Evolutionary conservation across 2,797 vertebrate genomes (phyloP), one percentile per base, ranked within the genome.

Genomic region (Cirrhinus mrigala): DNA sequence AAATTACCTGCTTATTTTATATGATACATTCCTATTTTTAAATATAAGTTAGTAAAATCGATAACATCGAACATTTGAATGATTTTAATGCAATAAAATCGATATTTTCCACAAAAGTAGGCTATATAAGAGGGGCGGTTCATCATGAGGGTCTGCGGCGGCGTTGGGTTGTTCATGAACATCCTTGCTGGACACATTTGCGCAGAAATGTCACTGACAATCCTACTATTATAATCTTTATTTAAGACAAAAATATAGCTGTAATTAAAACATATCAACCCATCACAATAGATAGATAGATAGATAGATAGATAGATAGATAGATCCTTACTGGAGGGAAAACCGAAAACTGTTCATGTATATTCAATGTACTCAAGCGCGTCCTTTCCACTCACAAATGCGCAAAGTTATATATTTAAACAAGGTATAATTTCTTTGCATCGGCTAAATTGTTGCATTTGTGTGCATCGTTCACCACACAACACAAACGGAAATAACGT

Each of bases 151-250:
- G n/a, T 9, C 5, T 54, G 54, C 2, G 7, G 54, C 2, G 7
- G 56, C 4, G 2, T 18, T 62, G 16, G 5, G 33, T 22, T 69
- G 74, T 78, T 78, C n/a, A 27, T 29, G 20, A 52, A 24, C 71
- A 37, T 83, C 82, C 8, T 68, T 15, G 37, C 33, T 48, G 2
- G n/a, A 20, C 9, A 24, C 14, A 62, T 79, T 85, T 85, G 52
- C 24, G 54, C 66, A 79, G 1, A 54, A 29, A 8, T 2, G 6
- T 37, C 1, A 50, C 4, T 7, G 7, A 4, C 8, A 46, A n/a
- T 11, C 3, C 15, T 33, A 18, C 3, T 48, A 14, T 40, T 20
- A 44, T 56, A 24, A 40, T 81, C 14, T 29, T 68, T 24, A 33
- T 58, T 54, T 69, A 10, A 54, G 1, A 60, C 20, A 33, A 33